Percentiles rank a stretch among this genome's conserved stretches.
Evolutionary conservation across 1,140 invertebrate species (phyloP).

Genomic region (Aphaenogaster floridana): DNA sequence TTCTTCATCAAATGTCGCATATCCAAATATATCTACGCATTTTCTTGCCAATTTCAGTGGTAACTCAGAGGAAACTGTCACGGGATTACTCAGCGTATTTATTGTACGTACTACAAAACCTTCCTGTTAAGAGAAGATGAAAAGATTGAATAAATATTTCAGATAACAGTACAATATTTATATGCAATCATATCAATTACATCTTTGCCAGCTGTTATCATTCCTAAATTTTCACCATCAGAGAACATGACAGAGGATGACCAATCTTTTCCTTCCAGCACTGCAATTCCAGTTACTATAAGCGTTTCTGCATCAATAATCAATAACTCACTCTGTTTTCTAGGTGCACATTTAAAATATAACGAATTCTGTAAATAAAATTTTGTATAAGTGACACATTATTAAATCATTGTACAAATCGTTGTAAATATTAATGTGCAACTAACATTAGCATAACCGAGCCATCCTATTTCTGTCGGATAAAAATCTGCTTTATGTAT

Average conservation of each 20-base stretch:
- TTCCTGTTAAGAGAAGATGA: conserved; percentile 88
- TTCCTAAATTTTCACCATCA: conserved; percentile 94
- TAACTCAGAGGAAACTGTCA: conserved; percentile 89
- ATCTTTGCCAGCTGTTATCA: conserved; percentile 92
- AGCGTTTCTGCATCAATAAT: conserved; percentile 89
- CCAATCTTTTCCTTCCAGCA: conserved; percentile 89
- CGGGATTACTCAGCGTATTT: conserved; percentile 89
- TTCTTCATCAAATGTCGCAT: conserved; percentile 91
- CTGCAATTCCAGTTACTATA: conserved; percentile 88
- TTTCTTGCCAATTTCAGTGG: conserved; percentile 93
- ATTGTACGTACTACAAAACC: conserved; percentile 93
- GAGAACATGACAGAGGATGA: conserved; percentile 93
- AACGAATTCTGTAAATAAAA: conserved; percentile 86
- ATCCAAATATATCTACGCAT: conserved; percentile 92
- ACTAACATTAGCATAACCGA: conserved; percentile 94
- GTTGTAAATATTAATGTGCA: conserved; percentile 52
- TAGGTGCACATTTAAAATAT: conserved; percentile 86
- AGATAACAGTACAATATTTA: conserved; percentile 41
- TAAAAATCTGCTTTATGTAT: conserved; percentile 93
- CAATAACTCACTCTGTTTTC: conserved; percentile 89
- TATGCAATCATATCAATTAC: conserved; percentile 86
- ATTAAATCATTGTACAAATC: background rate
- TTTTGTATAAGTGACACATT: conserved; percentile 7
- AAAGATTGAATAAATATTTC: conserved; percentile 27
- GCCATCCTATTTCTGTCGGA: conserved; percentile 92